Base-by-base conservation (phyloP, 2,888 invertebrate genomes). In the Polydrusus tereticollis region DNA sequence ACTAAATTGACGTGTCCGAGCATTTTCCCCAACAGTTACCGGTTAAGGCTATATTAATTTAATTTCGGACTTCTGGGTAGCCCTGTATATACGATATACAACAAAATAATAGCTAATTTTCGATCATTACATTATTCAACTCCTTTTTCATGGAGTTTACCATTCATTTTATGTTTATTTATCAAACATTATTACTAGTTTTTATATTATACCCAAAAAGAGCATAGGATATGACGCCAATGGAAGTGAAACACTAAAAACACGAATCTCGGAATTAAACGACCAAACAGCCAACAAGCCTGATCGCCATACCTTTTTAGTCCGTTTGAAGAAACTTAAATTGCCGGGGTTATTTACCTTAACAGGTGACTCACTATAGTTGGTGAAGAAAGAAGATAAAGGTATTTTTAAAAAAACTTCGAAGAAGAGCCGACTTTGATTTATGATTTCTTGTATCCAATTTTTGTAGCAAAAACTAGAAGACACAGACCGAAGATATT, bases 291-390 rank as follows among this genome's bases (percentile, higher is more conserved):
- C 23, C n/a, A 29, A 7, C 47, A 14, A 14, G 18, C 23, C 52
- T 23, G 64, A 20, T 64, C 36, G 41, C 26, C 64, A 36, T 52
- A 55, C 64, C 64, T 64, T 64, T 52, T 64, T 23, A 64, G 64
- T 52, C 16, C 21, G 64, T 52, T 64, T 52, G 23, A 64, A 64
- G 26, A 38, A 64, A 38, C 52, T 55, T 52, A 64, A 64, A 64
- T 55, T 21, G 55, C 21, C 33, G 55, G 21, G 64, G 64, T 64
- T 64, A 64, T 64, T 64, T 64, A 64, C 64, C 64, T 64, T 55
- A 64, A 64, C 50, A 64, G 65, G 70, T 70, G 70, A 47, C 29
- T 52, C 52, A 65, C 65, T 50, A 50, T 29, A 33, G 29, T 55
- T 55, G 8, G 29, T 29, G 23, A 12, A 41, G 38, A 14, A 10